These are phyloP conservation scores for Ophion ellenae DNA, from an alignment of 2,888 invertebrate genomes.

Conservation along the genomic window DNA sequence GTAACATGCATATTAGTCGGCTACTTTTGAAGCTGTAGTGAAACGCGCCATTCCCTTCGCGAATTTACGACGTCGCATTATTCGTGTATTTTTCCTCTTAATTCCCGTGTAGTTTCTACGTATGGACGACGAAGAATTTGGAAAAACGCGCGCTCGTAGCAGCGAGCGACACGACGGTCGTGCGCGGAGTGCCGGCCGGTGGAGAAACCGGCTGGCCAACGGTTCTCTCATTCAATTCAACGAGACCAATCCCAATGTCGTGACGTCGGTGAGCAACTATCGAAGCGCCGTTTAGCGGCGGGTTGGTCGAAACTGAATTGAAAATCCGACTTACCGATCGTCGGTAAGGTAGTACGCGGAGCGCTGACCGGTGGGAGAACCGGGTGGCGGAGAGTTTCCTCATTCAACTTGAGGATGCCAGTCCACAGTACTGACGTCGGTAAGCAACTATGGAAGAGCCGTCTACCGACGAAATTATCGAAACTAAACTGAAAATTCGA, in stretches of 20 bases:
- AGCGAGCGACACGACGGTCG: constrained; percentile 78
- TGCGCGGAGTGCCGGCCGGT: constrained; percentile 80
- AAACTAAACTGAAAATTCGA: background rate
- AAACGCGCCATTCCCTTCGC: constrained; percentile 38
- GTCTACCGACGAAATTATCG: background rate
- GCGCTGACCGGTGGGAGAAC: constrained; percentile 9
- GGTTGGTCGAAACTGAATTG: background rate
- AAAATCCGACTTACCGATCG: background rate
- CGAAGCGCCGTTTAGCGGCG: constrained; percentile 27
- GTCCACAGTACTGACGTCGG: constrained; percentile 61
- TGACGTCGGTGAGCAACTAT: constrained; percentile 12
- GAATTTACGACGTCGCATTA: constrained; percentile 55
- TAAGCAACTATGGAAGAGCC: constrained; percentile 22
- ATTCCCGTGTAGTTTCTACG: background rate
- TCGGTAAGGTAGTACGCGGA: background rate
- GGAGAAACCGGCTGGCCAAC: constrained; percentile 65
- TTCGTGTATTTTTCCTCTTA: constrained; percentile 25
- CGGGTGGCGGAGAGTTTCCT: constrained; percentile 66
- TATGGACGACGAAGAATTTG: constrained; percentile 50
- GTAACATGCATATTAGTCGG: constrained; percentile 7
- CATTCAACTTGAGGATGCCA: constrained; percentile 69
- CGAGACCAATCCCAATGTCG: constrained; percentile 64
- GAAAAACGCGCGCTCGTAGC: constrained; percentile 57
- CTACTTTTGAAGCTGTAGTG: constrained; percentile 27
- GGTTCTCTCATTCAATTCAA: constrained; percentile 72